A percentile compares a stretch with the other conserved stretches of the same genome.
phyloP scores from a whole-genome alignment of 2,888 invertebrate species.

The Parochlus steinenii region DNA sequence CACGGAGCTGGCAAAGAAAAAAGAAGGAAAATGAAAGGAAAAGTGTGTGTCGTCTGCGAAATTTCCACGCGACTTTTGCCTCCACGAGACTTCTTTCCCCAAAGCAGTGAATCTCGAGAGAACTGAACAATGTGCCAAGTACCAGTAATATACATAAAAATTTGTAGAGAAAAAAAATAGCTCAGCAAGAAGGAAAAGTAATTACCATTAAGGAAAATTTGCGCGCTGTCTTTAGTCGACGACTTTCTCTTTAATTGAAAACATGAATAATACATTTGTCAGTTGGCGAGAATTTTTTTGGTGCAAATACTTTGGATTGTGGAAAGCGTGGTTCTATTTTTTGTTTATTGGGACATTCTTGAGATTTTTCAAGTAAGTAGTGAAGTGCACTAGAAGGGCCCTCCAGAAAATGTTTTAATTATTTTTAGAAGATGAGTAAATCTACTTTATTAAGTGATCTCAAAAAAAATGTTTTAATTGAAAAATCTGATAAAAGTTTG shows the following conservation, averaged over 20 bases:
- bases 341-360: neutral
- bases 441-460: no score
- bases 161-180: conserved; percentile 2
- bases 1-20: no score
- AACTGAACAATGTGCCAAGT: no score
- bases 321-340: neutral
- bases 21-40: no score
- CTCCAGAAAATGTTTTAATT: neutral
- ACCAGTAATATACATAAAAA: no score
- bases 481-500: no score
- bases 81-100: no score
- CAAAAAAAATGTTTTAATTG: no score
- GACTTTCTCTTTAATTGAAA: conserved; percentile 1
- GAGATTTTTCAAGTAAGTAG: neutral
- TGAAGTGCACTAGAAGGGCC: neutral
- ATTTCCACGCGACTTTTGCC: no score
- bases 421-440: no score
- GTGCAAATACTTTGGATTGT: neutral
- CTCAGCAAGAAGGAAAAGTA: conserved; percentile 1
- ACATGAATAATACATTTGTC: neutral
- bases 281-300: neutral
- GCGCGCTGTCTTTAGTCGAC: neutral
- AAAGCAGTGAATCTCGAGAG: no score
- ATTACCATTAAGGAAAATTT: conserved; percentile 1
- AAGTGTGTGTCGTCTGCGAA: no score